Evolutionary conservation across 2,797 vertebrate species (phyloP).

Genomic region (Protonibea diacanthus): DNA sequence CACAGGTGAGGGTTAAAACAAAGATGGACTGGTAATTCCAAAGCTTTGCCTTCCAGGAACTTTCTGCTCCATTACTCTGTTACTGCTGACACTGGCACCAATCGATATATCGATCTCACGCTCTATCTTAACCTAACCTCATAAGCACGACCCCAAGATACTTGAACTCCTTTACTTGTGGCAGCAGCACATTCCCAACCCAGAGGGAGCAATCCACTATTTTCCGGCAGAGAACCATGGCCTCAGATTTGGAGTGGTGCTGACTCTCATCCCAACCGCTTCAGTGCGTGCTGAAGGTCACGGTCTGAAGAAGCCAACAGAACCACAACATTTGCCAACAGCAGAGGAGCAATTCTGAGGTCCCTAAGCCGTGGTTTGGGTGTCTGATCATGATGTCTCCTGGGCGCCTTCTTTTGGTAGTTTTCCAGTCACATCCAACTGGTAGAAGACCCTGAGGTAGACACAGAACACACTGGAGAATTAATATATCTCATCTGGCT

Average conservation of each 20-base stretch:
- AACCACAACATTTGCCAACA: slow-evolving; percentile 9
- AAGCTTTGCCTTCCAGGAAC: not conserved
- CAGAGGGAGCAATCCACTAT: not conserved
- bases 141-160: not conserved
- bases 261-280: not conserved
- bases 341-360: not conserved
- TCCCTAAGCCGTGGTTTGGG: not conserved
- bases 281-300: not conserved
- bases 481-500: not conserved
- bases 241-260: not conserved
- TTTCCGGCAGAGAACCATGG: not conserved
- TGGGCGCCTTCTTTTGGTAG: not conserved
- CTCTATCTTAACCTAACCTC: not conserved
- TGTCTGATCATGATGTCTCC: not conserved
- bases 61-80: too few species aligned
- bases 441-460: not conserved
- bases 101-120: not conserved
- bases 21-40: not conserved
- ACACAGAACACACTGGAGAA: not conserved
- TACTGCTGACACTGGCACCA: not conserved
- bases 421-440: not conserved
- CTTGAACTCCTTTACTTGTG: not conserved
- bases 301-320: not conserved
- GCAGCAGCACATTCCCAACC: not conserved
- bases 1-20: not conserved